These are phyloP conservation scores for Hemichromis elongatus DNA, from an alignment of 2,113 vertebrate species.

Conservation along the genomic window DNA sequence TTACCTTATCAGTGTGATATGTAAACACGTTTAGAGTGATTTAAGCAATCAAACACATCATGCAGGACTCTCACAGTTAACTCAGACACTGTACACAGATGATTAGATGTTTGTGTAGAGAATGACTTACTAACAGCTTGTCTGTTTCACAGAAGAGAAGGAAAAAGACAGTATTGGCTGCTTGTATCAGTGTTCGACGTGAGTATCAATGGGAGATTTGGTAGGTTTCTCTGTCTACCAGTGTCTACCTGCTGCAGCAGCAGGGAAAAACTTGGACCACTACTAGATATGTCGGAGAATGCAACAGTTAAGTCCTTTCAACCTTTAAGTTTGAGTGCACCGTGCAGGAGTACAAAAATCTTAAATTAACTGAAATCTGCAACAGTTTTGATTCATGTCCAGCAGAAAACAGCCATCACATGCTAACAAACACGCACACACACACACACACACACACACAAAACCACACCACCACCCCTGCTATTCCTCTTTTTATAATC, in stretches of 20 bases:
- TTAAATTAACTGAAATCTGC: neutral
- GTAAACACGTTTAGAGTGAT: neutral
- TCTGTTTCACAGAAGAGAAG: neutral
- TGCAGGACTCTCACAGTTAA: neutral
- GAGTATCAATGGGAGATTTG: neutral
- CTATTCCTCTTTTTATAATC: conserved; percentile 44
- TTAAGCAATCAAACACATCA: conserved; percentile 37
- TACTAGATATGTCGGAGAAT: neutral
- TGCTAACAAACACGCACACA: neutral
- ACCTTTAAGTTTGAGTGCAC: neutral
- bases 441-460: neutral
- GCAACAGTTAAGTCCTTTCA: neutral
- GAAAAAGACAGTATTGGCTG: neutral
- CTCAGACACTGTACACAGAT: neutral
- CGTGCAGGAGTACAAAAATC: neutral
- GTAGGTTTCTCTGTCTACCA: neutral
- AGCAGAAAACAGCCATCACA: neutral
- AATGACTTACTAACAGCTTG: neutral
- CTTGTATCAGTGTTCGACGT: neutral
- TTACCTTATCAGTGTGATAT: conserved; percentile 13
- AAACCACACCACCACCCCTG: neutral
- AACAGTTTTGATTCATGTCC: neutral
- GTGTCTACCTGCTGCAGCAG: neutral
- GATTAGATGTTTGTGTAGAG: neutral
- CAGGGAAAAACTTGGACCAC: neutral